Evolutionary conservation across 2,797 vertebrate genomes (phyloP).

Genomic region (Helostoma temminkii): DNA sequence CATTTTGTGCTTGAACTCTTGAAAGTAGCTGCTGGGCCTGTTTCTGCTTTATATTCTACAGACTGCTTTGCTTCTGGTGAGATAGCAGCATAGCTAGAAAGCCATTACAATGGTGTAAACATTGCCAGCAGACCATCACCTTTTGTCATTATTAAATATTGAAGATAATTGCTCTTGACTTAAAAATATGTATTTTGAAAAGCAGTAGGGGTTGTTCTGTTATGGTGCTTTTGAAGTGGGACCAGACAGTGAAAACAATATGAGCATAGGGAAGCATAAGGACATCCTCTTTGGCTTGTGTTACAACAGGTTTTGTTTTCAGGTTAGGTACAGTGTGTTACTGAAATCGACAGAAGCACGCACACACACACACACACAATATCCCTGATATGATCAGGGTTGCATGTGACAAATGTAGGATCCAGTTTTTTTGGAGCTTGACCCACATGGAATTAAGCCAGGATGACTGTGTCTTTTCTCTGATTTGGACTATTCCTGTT

Average conservation of each 20-base stretch:
- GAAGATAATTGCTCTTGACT: constrained; percentile 58
- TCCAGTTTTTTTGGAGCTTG: neutral
- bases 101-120: constrained; percentile 61
- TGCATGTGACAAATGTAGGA: no score
- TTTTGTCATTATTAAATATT: constrained; percentile 65
- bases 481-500: no score
- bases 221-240: neutral
- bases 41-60: constrained; percentile 52
- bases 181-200: constrained; percentile 60
- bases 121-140: constrained; percentile 35
- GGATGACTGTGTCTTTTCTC: no score
- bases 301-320: constrained; percentile 1
- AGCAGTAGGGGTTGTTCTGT: constrained; percentile 17
- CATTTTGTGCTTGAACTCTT: constrained; percentile 55
- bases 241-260: constrained; percentile 15
- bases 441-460: neutral
- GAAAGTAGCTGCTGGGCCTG: constrained; percentile 37
- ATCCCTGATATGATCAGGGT: no score
- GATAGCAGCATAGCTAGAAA: constrained; percentile 54
- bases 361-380: no score
- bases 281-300: constrained; percentile 5
- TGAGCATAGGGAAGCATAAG: constrained; percentile 12
- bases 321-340: neutral
- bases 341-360: neutral
- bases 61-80: constrained; percentile 29